phyloP scores from a whole-genome alignment of 2,113 vertebrate genomes.

The Bombycilla garrulus region DNA sequence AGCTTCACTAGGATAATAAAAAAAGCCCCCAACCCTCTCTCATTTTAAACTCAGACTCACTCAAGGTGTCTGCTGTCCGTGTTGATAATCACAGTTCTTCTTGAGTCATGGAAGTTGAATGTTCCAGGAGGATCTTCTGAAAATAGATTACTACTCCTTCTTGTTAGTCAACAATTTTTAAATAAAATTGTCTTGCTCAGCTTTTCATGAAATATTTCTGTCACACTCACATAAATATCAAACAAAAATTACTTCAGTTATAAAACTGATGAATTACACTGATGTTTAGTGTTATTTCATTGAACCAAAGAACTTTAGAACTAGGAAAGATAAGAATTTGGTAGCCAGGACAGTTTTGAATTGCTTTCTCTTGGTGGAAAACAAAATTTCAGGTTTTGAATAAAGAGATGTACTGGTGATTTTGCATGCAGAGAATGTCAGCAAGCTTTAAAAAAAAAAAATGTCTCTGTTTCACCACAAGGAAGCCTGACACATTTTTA shows the following conservation, averaged over 20 bases:
- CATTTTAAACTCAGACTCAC: not conserved
- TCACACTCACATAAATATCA: not conserved
- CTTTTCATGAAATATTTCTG: not conserved
- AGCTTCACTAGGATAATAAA: not conserved
- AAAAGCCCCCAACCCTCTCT: not conserved
- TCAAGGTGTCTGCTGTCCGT: not conserved
- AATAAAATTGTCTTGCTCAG: not conserved
- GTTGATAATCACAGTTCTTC: not conserved
- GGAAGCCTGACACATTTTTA: not conserved
- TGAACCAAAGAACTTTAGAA: not conserved
- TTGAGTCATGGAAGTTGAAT: not conserved
- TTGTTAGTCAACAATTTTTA: not conserved
- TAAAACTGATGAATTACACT: not conserved
- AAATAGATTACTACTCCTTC: not conserved
- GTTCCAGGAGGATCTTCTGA: not conserved
- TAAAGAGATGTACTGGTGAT: not conserved
- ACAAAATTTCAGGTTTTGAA: not conserved
- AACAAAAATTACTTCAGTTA: not conserved
- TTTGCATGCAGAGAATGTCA: not conserved
- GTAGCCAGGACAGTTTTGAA: not conserved
- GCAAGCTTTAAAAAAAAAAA: not conserved
- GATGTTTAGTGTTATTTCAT: not conserved
- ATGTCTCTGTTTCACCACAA: not conserved
- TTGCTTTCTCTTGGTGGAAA: not conserved
- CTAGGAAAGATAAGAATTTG: not conserved